Evolutionary conservation across 2,113 vertebrate species (phyloP).

Genomic region (Pteropus alecto): DNA sequence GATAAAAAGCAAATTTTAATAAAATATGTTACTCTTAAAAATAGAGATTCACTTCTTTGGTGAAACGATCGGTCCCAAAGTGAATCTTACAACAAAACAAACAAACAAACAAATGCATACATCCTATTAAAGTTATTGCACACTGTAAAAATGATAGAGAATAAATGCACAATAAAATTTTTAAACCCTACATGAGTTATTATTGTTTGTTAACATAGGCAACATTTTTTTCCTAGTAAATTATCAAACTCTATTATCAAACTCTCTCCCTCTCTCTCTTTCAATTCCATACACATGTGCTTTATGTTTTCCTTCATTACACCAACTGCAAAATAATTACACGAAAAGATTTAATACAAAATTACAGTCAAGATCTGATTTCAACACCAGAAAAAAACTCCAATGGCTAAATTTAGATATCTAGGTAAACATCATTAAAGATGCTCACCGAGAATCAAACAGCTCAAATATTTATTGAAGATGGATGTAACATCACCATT

Average conservation of each 20-base stretch:
- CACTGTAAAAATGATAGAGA: not conserved
- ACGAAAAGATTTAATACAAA: not conserved
- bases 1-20: not conserved
- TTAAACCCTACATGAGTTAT: not conserved
- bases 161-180: not conserved
- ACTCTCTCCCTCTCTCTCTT: not conserved
- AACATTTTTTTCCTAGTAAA: not conserved
- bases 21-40: not conserved
- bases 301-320: not conserved
- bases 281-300: not conserved
- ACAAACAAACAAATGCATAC: not conserved
- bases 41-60: not conserved
- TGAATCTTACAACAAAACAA: not conserved
- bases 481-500: not conserved
- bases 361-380: constrained; percentile 1
- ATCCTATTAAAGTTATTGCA: not conserved
- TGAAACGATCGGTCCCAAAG: not conserved
- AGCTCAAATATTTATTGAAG: not conserved
- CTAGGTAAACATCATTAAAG: not conserved
- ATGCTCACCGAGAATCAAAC: not conserved
- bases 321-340: constrained; percentile 37
- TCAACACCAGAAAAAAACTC: not conserved
- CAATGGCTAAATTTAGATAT: constrained; percentile 4
- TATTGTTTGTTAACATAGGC: not conserved
- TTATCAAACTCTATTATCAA: not conserved